Conservation (phyloP, 2,113 vertebrate genomes). For the Sander lucioperca region DNA sequence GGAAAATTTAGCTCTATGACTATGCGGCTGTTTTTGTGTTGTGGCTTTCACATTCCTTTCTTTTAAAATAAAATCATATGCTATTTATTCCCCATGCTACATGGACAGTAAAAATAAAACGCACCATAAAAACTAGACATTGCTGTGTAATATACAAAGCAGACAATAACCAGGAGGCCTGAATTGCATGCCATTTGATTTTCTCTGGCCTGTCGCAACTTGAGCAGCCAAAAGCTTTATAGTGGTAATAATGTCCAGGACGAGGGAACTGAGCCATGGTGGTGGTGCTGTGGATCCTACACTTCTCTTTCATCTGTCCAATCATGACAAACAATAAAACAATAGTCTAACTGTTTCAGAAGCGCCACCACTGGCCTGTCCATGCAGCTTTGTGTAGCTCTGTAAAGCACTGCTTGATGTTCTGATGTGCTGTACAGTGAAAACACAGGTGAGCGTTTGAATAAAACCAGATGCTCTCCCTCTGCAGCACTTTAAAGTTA, state of each 20-base stretch:
- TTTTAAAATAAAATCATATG: conserved; percentile 47
- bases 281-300: conserved; percentile 32
- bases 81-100: conserved; percentile 63
- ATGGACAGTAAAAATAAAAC: conserved; percentile 72
- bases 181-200: conserved; percentile 53
- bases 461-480: conserved; percentile 61
- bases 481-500: conserved; percentile 14
- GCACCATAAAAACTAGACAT: conserved; percentile 51
- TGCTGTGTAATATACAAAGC: conserved; percentile 53
- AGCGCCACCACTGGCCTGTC: conserved; percentile 37
- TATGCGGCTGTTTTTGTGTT: conserved; percentile 53
- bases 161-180: conserved; percentile 59
- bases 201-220: conserved; percentile 37
- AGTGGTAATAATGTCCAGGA: conserved; percentile 76
- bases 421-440: conserved; percentile 56
- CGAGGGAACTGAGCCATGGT: conserved; percentile 43
- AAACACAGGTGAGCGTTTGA: conserved; percentile 71
- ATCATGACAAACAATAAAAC: conserved; percentile 61
- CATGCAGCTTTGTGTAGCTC: conserved; percentile 36
- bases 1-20: conserved; percentile 65
- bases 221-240: conserved; percentile 64
- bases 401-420: conserved; percentile 49
- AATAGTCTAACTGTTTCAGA: conserved; percentile 50
- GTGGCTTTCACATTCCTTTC: conserved; percentile 71
- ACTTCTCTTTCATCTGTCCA: conserved; percentile 65